These are phyloP conservation scores for Hippocampus barbouri DNA, from an alignment of 2,113 vertebrate species.

Conservation along the genomic window DNA sequence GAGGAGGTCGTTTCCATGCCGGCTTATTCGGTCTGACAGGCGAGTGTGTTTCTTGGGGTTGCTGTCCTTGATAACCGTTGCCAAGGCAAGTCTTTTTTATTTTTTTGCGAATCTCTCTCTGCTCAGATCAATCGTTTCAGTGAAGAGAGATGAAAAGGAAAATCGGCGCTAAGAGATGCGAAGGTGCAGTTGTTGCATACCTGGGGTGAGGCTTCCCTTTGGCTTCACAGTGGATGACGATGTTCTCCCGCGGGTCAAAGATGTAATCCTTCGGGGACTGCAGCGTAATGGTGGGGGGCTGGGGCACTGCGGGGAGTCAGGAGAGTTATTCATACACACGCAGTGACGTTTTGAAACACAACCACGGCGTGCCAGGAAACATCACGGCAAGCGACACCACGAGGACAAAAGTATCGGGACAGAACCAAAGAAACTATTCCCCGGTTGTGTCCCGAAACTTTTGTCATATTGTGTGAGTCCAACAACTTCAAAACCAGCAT, in stretches of 20 bases:
- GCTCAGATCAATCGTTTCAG: slow-evolving; percentile 7
- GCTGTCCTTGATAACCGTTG: slow-evolving; percentile 37
- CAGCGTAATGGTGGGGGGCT: slow-evolving; percentile 91
- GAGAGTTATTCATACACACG: slow-evolving; percentile 12
- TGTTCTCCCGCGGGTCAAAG: slow-evolving; percentile 94
- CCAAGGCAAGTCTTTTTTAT: slow-evolving; percentile 36
- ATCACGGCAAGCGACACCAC: not conserved
- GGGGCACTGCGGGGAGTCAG: slow-evolving; percentile 77
- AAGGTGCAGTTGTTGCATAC: slow-evolving; percentile 57
- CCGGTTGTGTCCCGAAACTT: not conserved
- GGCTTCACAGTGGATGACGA: slow-evolving; percentile 92
- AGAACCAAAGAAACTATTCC: not conserved
- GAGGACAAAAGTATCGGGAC: not conserved
- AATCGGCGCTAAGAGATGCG: not conserved
- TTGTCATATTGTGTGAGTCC: not conserved
- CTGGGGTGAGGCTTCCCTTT: slow-evolving; percentile 94
- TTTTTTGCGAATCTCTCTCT: not conserved
- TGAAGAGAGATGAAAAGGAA: too few species aligned
- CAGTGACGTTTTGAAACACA: not conserved
- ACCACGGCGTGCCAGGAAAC: not conserved
- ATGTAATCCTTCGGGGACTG: slow-evolving; percentile 97
- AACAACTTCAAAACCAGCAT: slow-evolving; percentile 25
- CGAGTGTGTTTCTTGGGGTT: slow-evolving; percentile 17
- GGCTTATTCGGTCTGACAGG: slow-evolving; percentile 22
- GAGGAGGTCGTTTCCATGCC: not conserved